Conservation (phyloP, 2,113 vertebrate species). For the Vanacampus margaritifer region DNA sequence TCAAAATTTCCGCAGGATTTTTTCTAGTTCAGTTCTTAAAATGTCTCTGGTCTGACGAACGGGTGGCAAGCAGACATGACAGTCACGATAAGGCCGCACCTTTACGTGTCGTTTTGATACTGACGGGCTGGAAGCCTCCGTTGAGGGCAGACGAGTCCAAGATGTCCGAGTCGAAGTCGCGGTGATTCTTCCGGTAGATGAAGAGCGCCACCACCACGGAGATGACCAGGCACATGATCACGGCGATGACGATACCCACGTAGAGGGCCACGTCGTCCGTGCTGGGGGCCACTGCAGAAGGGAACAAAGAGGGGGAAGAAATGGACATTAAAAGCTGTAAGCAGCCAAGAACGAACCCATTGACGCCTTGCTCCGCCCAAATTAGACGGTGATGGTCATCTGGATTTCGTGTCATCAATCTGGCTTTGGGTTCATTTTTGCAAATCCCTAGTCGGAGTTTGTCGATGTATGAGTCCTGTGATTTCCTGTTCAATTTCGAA, state of each 20-base stretch:
- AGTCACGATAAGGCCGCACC: constrained; percentile 29
- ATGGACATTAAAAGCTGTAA: background rate
- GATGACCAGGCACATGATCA: constrained; percentile 92
- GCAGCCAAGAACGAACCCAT: background rate
- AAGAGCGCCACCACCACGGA: constrained; percentile 85
- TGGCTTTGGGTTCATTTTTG: too few species aligned
- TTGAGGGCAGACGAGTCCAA: constrained; percentile 90
- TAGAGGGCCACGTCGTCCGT: constrained; percentile 90
- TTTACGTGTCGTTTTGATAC: constrained; percentile 85
- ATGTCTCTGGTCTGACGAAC: too few species aligned
- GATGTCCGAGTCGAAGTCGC: constrained; percentile 92
- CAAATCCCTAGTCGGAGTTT: too few species aligned
- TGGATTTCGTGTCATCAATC: too few species aligned
- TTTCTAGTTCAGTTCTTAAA: too few species aligned
- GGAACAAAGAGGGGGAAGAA: constrained; percentile 31
- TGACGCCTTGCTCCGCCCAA: constrained; percentile 9
- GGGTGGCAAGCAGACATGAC: too few species aligned
- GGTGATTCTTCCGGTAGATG: constrained; percentile 92
- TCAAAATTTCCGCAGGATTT: too few species aligned
- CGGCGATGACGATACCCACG: constrained; percentile 88
- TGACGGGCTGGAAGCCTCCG: constrained; percentile 91
- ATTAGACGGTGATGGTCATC: too few species aligned
- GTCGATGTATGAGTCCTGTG: too few species aligned
- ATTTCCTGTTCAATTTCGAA: background rate
- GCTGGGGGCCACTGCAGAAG: constrained; percentile 81